Conservation (phyloP, 37 sponge, comb jelly and placozoan species). For the Cladorhizidae sp. region DNA sequence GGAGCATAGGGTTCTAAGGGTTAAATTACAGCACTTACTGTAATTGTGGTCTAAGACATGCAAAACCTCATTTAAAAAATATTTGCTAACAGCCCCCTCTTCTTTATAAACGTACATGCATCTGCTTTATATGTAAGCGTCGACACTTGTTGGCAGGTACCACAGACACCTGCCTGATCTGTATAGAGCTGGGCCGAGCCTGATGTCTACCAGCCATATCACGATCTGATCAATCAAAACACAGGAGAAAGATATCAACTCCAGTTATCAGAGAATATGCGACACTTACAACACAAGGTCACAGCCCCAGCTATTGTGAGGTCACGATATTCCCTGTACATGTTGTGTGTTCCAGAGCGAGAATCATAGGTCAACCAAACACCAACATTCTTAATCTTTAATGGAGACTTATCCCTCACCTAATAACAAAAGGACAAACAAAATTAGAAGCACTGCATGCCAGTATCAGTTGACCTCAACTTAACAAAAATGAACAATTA, state of each 20-base stretch:
- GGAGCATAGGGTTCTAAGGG: no score
- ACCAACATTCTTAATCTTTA: slow-evolving; percentile 95
- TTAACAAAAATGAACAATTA: no score
- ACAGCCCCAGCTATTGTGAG: slow-evolving; percentile 91
- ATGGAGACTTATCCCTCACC: slow-evolving; percentile 81
- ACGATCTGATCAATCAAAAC: slow-evolving; percentile 62
- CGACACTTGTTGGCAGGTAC: slow-evolving; percentile 83
- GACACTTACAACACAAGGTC: slow-evolving; percentile 91
- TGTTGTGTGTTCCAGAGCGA: slow-evolving; percentile 97
- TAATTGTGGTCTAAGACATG: no score
- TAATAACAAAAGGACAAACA: slow-evolving; percentile 23
- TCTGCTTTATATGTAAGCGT: slow-evolving; percentile 77
- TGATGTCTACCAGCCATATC: slow-evolving; percentile 98
- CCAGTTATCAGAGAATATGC: not conserved
- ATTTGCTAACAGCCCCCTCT: not conserved
- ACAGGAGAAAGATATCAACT: not conserved
- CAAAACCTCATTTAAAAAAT: no score
- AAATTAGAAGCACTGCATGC: no score
- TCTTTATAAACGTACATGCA: slow-evolving; percentile 89
- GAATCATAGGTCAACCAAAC: slow-evolving; percentile 99
- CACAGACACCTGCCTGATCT: slow-evolving; percentile 88
- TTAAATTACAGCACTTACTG: no score
- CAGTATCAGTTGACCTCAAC: no score
- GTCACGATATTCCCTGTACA: slow-evolving; percentile 98
- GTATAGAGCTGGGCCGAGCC: slow-evolving; percentile 87